Evolutionary conservation across 1,140 invertebrate genomes (phyloP), one percentile per base, ranked within the genome.

Genomic region (Papilio polyxenes): DNA sequence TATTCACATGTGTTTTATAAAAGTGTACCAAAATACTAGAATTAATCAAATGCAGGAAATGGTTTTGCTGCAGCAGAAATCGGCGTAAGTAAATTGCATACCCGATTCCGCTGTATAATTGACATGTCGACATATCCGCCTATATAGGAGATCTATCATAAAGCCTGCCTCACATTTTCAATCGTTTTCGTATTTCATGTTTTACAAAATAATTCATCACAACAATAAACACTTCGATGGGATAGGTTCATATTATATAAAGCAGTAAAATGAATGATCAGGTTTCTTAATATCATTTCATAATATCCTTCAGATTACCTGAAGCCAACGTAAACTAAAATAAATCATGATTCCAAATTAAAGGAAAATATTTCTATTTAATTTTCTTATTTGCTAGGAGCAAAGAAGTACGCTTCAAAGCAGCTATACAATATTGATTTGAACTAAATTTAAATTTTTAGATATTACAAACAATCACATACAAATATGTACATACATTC

Each of bases 71-170:
- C 37, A 17, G 40, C 65, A 17, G 23, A 72, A 72, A 72, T 72
- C 65, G 11, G 31, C 31, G 11, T 72, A 72, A 37, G 65, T 72
- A 72, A 72, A 37, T 72, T 31, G 31, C 65, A 72, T 31, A 5
- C 65, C 31, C 3, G 31, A 11, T 72, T 72, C 31, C 65, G 65
- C 65, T 72, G 65, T 72, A 72, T 72, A 72, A 72, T 72, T 72
- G 65, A 37, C 65, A 72, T 37, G 31, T 37, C 65, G 65, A 72
- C 65, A 72, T 72, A 72, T 72, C 31, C 31, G 62, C 23, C 31
- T 53, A 3, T 53, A 10, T 20, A 11, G 23, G n/a, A n/a, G n/a
- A n/a, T 10, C 62, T 31, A 31, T 15, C 23, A 3, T 31, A 13
- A 2, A 37, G 7, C 5, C 65, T 72, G 13, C 2, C 13, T 2